Conservation (phyloP, 2,113 vertebrate genomes). For the Phaethornis superciliosus region DNA sequence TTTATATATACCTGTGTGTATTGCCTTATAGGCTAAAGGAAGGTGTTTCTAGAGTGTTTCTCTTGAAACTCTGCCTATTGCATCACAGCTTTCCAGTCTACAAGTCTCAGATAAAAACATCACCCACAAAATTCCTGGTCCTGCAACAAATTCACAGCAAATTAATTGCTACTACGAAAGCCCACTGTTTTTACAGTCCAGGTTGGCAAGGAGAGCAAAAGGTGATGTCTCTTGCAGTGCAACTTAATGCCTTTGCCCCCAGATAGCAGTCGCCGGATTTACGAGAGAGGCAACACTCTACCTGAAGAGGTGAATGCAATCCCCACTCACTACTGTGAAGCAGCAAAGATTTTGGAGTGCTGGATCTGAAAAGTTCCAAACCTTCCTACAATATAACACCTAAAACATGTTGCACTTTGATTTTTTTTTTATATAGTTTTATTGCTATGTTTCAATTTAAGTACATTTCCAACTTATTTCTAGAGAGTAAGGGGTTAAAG, state of each 20-base stretch:
- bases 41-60: background rate
- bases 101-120: background rate
- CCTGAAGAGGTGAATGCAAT: background rate
- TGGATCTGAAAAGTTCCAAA: background rate
- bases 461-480: background rate
- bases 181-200: background rate
- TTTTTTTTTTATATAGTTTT: background rate
- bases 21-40: background rate
- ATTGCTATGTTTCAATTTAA: background rate
- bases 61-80: background rate
- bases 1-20: accelerated
- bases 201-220: background rate
- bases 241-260: background rate
- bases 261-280: background rate
- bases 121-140: background rate
- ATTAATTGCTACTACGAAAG: background rate
- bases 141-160: background rate
- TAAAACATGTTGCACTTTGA: background rate
- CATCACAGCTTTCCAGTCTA: background rate
- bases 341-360: background rate
- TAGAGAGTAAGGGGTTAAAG: background rate
- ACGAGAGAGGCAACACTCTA: background rate
- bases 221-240: background rate
- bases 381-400: background rate
- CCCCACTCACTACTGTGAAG: background rate